Conservation (phyloP, 2,113 vertebrate genomes). For the Daubentonia madagascariensis region DNA sequence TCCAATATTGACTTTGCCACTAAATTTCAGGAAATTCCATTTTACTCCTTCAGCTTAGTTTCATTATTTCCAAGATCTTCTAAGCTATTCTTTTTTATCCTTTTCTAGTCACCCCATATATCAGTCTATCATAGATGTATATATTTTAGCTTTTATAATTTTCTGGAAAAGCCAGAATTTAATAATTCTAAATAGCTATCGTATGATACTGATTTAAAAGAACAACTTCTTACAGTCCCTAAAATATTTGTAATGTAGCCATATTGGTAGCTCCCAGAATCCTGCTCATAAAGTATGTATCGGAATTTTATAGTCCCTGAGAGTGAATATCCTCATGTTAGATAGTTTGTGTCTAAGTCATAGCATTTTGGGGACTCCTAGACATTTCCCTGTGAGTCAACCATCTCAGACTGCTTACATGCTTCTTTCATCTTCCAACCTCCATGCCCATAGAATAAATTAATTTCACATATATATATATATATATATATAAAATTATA, state of each 20-base stretch:
- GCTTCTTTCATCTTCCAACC: neutral
- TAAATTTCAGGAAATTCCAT: slow-evolving; percentile 5
- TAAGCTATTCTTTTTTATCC: neutral
- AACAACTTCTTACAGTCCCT: neutral
- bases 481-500: neutral
- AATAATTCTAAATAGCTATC: neutral
- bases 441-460: neutral
- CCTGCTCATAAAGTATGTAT: neutral
- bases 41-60: neutral
- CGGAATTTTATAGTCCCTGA: neutral
- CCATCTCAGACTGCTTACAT: neutral
- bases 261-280: neutral
- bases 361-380: neutral
- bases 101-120: neutral
- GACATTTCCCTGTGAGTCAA: neutral
- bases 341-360: neutral
- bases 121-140: neutral
- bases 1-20: neutral
- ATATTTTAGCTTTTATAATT: neutral
- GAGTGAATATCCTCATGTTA: neutral
- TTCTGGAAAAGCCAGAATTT: neutral
- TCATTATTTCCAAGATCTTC: neutral
- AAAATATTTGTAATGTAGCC: neutral
- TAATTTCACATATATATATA: neutral
- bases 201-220: neutral